phyloP scores from a whole-genome alignment of 2,113 vertebrate genomes.

The Leiothrix lutea region DNA sequence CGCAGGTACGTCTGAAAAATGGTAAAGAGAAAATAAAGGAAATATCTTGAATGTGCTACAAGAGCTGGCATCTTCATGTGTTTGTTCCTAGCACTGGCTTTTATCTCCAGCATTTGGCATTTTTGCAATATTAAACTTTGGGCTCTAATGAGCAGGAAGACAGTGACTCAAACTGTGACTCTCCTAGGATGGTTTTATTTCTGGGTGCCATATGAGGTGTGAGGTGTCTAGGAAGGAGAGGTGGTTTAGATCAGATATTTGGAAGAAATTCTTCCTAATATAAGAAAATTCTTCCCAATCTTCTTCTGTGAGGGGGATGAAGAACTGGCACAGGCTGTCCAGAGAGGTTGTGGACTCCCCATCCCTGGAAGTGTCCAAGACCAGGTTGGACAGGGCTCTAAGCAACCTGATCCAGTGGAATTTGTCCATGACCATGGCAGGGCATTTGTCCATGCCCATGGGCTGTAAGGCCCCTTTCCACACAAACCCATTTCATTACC shows the following conservation, averaged over 20 bases:
- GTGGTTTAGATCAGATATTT: background rate
- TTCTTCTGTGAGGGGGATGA: background rate
- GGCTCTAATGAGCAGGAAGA: background rate
- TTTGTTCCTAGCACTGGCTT: background rate
- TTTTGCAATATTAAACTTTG: background rate
- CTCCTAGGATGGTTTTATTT: background rate
- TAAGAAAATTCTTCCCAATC: background rate
- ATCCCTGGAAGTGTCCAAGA: background rate
- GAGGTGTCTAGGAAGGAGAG: background rate
- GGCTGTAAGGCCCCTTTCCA: background rate
- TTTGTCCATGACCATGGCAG: background rate
- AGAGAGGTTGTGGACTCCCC: background rate
- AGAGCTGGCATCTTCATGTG: background rate
- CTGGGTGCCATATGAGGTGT: background rate
- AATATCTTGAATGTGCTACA: background rate
- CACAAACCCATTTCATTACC: background rate
- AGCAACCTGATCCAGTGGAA: background rate
- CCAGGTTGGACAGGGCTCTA: background rate
- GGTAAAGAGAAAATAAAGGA: background rate
- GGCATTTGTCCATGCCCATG: background rate
- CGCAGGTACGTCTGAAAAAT: background rate
- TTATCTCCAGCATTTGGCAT: background rate
- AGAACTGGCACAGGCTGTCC: background rate
- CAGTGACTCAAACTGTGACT: background rate
- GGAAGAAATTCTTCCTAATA: background rate